A percentile compares a stretch with the other conserved stretches of the same genome.
phyloP scores from a whole-genome alignment of 2,797 vertebrate genomes.

The Poecilia wingei region DNA sequence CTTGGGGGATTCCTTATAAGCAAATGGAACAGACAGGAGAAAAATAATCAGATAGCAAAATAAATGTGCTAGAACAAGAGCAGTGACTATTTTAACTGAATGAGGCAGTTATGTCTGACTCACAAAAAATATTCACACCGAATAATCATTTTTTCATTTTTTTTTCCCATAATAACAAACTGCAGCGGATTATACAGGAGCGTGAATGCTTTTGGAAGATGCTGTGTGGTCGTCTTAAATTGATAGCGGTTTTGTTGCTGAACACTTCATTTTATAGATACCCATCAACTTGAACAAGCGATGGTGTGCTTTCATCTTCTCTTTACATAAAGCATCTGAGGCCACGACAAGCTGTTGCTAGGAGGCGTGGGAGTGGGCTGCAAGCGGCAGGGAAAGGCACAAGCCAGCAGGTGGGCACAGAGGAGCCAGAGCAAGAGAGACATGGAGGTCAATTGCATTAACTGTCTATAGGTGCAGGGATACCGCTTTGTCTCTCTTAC shows the following conservation, averaged over 20 bases:
- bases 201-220: neutral
- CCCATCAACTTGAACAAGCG: slow-evolving; percentile 12
- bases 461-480: slow-evolving; percentile 9
- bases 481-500: slow-evolving; percentile 8
- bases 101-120: slow-evolving; percentile 16
- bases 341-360: slow-evolving; percentile 50
- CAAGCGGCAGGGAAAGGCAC: slow-evolving; percentile 49
- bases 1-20: too few species aligned
- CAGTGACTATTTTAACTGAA: slow-evolving; percentile 44
- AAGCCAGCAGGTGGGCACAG: slow-evolving; percentile 40
- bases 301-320: slow-evolving; percentile 9
- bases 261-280: neutral
- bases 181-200: neutral
- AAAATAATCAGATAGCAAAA: neutral
- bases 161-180: neutral
- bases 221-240: neutral
- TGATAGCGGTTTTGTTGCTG: neutral
- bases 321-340: slow-evolving; percentile 47
- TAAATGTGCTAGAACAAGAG: neutral
- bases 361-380: slow-evolving; percentile 50
- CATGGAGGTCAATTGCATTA: slow-evolving; percentile 34
- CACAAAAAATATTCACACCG: neutral
- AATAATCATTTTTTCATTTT: neutral
- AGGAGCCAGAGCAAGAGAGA: slow-evolving; percentile 36
- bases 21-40: neutral